phyloP scores from a whole-genome alignment of 1,140 invertebrate species.

The Sinonovacula constricta region DNA sequence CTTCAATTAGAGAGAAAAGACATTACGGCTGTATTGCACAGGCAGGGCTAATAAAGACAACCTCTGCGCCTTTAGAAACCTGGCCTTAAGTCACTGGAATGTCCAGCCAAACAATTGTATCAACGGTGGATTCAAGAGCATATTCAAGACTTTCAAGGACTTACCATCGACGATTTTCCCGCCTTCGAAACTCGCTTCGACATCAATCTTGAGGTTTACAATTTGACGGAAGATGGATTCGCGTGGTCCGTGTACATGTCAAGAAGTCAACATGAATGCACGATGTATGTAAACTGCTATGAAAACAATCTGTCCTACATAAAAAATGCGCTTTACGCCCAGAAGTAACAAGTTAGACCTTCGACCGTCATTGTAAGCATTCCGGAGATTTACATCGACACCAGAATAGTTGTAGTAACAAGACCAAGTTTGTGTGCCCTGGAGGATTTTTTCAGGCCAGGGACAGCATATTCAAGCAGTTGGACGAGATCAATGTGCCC shows the following conservation, averaged over 20 bases:
- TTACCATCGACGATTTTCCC: background rate
- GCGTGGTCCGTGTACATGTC: background rate
- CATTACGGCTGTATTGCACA: background rate
- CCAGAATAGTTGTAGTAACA: background rate
- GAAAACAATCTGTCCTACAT: constrained; percentile 30
- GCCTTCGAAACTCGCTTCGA: background rate
- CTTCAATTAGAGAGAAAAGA: background rate
- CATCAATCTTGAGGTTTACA: constrained; percentile 10
- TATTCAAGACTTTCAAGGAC: background rate
- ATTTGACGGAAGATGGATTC: constrained; percentile 9
- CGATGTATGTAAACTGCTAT: constrained; percentile 32
- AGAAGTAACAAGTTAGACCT: constrained; percentile 29
- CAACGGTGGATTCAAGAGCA: background rate
- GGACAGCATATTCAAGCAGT: constrained; percentile 8
- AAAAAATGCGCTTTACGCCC: background rate
- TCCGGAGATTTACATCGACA: constrained; percentile 5
- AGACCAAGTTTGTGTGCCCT: background rate
- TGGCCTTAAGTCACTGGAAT: constrained; percentile 17
- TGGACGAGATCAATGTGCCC: background rate
- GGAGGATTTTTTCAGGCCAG: constrained; percentile 14
- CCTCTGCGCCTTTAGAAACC: constrained; percentile 29
- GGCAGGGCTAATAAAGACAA: constrained; percentile 19
- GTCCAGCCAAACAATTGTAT: background rate
- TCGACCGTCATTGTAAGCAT: constrained; percentile 8
- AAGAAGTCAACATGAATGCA: background rate